phyloP scores from a whole-genome alignment of 2,888 invertebrate genomes.

The Nowickia ferox region DNA sequence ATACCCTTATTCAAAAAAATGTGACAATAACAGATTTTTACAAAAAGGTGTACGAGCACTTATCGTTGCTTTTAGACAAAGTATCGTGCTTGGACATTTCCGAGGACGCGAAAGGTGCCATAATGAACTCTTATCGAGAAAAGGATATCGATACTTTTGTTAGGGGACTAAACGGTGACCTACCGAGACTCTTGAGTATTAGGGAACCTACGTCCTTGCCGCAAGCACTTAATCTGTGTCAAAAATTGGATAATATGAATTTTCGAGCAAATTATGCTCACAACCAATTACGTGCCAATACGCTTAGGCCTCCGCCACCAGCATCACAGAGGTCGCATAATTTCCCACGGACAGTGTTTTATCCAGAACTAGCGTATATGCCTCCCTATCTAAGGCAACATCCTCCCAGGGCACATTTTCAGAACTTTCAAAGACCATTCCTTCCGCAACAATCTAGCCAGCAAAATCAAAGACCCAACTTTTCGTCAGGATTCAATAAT shows the following conservation, averaged over 20 bases:
- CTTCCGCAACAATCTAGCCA: not conserved
- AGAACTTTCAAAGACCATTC: not conserved
- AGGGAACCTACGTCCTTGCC: not conserved
- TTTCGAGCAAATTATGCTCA: not conserved
- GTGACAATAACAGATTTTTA: conserved; percentile 9
- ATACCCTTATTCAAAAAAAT: conserved; percentile 17
- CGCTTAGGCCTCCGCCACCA: conserved; percentile 10
- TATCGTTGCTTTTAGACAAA: conserved; percentile 26
- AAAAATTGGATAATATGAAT: not conserved
- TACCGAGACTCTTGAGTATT: not conserved
- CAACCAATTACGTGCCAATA: not conserved
- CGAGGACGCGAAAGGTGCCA: not conserved
- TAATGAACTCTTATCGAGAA: not conserved
- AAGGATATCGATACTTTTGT: conserved; percentile 21
- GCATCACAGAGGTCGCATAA: not conserved
- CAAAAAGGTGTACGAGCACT: conserved; percentile 12
- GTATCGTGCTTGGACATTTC: conserved; percentile 15
- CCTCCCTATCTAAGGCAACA: not conserved
- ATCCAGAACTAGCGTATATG: not conserved
- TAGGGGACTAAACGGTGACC: conserved; percentile 15
- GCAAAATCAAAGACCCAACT: not conserved
- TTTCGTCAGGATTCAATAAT: not conserved
- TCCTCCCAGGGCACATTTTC: not conserved
- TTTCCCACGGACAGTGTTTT: not conserved
- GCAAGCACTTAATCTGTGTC: not conserved